Evolutionary conservation across 2,888 invertebrate species (phyloP).

Genomic region (Lottia gigantea): DNA sequence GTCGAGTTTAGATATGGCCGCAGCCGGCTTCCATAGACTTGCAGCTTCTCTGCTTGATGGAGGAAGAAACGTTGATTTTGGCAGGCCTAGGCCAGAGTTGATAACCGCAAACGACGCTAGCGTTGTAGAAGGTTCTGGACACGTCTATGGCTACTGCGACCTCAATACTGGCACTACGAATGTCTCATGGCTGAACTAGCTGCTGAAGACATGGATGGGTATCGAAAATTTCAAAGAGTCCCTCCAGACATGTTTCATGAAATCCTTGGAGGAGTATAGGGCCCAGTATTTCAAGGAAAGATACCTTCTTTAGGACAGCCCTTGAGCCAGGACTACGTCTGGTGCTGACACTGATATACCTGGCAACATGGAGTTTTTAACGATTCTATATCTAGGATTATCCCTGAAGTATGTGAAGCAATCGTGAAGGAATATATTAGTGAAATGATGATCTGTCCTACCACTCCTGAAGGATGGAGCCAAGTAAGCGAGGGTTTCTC

Average conservation of each 20-base stretch:
- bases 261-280: neutral
- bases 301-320: conserved; percentile 26
- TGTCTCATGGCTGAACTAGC: conserved; percentile 35
- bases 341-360: conserved; percentile 31
- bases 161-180: conserved; percentile 31
- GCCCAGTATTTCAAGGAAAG: conserved; percentile 22
- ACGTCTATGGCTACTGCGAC: conserved; percentile 31
- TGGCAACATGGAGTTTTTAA: conserved; percentile 37
- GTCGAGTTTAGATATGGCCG: too few species aligned
- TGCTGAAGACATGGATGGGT: conserved; percentile 32
- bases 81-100: too few species aligned
- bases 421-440: conserved; percentile 30
- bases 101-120: neutral
- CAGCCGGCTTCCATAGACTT: too few species aligned
- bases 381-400: conserved; percentile 33
- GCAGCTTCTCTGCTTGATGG: too few species aligned
- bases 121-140: conserved; percentile 27
- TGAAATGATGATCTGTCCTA: conserved; percentile 30
- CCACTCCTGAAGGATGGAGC: conserved; percentile 25
- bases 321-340: conserved; percentile 27
- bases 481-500: conserved; percentile 20
- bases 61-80: too few species aligned
- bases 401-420: conserved; percentile 36
- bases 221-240: conserved; percentile 39
- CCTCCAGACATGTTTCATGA: conserved; percentile 39